Conservation (phyloP, 2,888 invertebrate genomes). For the Heliconius hortense region DNA sequence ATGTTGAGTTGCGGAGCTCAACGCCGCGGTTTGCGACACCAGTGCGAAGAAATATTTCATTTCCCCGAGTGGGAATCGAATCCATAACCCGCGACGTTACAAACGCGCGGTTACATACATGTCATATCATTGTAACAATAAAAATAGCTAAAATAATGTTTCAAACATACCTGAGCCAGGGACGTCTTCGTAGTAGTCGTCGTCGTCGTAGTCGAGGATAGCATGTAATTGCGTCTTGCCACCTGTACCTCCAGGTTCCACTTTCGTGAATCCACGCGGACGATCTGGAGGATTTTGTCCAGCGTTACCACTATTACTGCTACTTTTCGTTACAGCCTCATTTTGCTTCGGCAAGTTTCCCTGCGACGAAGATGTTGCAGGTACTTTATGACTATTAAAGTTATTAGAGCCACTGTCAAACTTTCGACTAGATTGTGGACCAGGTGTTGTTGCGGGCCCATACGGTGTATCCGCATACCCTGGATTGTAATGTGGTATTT, state of each 20-base stretch:
- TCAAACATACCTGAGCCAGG: constrained; percentile 71
- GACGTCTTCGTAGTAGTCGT: constrained; percentile 84
- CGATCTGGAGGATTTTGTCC: constrained; percentile 73
- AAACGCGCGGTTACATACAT: too few species aligned
- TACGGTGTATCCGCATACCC: constrained; percentile 69
- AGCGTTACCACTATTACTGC: constrained; percentile 64
- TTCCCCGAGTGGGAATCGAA: too few species aligned
- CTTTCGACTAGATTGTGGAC: constrained; percentile 70
- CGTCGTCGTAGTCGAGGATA: constrained; percentile 86
- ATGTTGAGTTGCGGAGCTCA: too few species aligned
- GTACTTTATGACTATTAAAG: constrained; percentile 65
- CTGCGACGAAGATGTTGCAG: constrained; percentile 56
- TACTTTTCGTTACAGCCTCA: constrained; percentile 74
- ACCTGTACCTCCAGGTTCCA: constrained; percentile 79
- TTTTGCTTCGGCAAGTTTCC: constrained; percentile 53
- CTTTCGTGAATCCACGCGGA: constrained; percentile 85
- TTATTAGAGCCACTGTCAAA: constrained; percentile 66
- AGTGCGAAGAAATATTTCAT: too few species aligned
- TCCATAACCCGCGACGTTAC: too few species aligned
- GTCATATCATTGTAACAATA: background rate
- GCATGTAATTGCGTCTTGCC: constrained; percentile 86
- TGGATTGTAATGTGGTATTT: constrained; percentile 60
- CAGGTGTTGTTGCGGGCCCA: constrained; percentile 60
- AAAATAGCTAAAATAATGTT: background rate
- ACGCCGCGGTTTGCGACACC: too few species aligned